Percentiles rank a stretch among this genome's conserved stretches.
Evolutionary conservation across 2,113 vertebrate species (phyloP).

Genomic region (Hymenochirus boettgeri): DNA sequence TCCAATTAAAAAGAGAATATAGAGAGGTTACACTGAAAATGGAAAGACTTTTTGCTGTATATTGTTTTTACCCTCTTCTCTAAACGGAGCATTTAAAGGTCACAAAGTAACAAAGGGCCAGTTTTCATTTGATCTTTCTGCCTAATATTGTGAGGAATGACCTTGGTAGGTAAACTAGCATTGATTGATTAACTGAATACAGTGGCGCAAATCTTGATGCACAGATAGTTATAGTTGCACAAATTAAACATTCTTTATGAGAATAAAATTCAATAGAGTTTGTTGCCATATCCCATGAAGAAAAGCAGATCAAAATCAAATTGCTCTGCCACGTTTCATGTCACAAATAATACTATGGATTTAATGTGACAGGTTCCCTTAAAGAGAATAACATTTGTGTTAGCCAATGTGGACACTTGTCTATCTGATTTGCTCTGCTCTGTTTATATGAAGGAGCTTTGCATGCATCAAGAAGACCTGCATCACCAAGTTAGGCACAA

Average conservation of each 20-base stretch:
- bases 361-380: conserved; percentile 12
- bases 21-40: too few relatives aligned
- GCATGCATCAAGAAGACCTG: neutral
- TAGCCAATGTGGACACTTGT: conserved; percentile 28
- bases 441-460: neutral
- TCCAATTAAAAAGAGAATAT: too few relatives aligned
- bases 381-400: conserved; percentile 24
- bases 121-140: conserved; percentile 6
- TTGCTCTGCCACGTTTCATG: conserved; percentile 15
- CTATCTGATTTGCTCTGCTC: conserved; percentile 21
- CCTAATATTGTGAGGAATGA: conserved; percentile 7
- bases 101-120: conserved; percentile 11
- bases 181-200: conserved; percentile 9
- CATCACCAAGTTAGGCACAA: neutral
- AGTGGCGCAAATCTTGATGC: conserved; percentile 6
- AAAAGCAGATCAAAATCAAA: conserved; percentile 25
- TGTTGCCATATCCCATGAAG: conserved; percentile 12
- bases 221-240: conserved; percentile 5
- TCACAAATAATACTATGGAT: conserved; percentile 8
- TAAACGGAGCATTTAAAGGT: conserved; percentile 3
- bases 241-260: neutral
- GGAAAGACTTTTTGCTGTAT: too few relatives aligned
- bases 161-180: conserved; percentile 1
- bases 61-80: neutral
- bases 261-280: neutral